Base-by-base conservation (phyloP, 2,113 vertebrate genomes). In the Trematocara marginatum region DNA sequence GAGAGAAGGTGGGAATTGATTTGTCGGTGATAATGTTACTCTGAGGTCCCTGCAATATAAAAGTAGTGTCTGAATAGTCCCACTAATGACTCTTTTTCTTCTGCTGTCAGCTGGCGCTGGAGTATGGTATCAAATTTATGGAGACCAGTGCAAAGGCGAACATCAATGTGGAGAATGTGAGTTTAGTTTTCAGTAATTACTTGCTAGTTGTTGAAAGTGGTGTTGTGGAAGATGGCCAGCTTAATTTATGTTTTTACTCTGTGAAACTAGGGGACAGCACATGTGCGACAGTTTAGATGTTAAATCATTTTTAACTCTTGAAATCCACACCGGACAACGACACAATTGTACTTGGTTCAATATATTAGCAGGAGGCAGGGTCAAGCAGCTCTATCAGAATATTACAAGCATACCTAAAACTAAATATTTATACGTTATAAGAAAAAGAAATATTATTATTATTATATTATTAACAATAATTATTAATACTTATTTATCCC, bases 121-220 rank as follows among this genome's bases (percentile, higher is more conserved):
- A 99, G 87, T 99, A 99, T 1, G 97, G 98, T 20, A 99, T 99
- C 94, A 99, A 99, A 90, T 99, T 99, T 93, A 99, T 99, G 98
- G 99, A 99, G 96, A 99, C 99, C 78, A 99, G 99, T 6, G 98
- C 98, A 5, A 99, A 99, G 94, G 97, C 98, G 20, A 99, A 99
- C 90, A 99, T 99, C 91, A 99, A 99, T 4, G 98, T 99, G 89
- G 99, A 99, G 90, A 98, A 98, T 1, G 99, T 99, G 90, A 98
- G 99, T 97, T 89, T 16, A 29, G 10, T 29, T n/a, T 20, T 57
- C 31, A 31, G 11, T 4, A 34, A 11, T 79, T 26, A 51, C 15
- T 35, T 3, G 7, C 38, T 76, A 8, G 34, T 16, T 54, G 18
- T 76, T 40, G 5, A 9, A 45, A 53, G 47, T 31, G 20, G 42